These are phyloP conservation scores for Ctenodactylus gundi DNA, from an alignment of 2,113 vertebrate species.

Conservation along the genomic window DNA sequence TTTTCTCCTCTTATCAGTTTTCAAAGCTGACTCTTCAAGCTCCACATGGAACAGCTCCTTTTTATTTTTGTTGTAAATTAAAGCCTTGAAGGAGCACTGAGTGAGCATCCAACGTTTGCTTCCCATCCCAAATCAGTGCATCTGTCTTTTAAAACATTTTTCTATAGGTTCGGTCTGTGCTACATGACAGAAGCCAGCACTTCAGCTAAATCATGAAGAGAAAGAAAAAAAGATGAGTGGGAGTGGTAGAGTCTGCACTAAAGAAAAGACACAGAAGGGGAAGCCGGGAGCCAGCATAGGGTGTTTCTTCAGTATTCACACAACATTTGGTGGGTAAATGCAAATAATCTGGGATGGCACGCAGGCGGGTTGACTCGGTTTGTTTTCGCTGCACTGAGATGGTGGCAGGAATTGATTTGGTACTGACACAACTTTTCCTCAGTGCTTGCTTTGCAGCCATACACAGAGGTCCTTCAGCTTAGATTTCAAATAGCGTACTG, in stretches of 20 bases:
- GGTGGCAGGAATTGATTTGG: neutral
- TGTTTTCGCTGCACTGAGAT: conserved; percentile 31
- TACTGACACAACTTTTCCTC: neutral
- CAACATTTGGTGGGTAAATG: conserved; percentile 23
- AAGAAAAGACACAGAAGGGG: conserved; percentile 16
- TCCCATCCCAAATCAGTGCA: conserved; percentile 67
- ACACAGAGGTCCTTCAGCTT: conserved; percentile 6
- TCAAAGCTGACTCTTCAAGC: conserved; percentile 72
- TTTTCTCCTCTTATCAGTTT: conserved; percentile 77
- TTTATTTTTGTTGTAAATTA: conserved; percentile 78
- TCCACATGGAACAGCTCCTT: conserved; percentile 27
- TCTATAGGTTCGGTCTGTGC: conserved; percentile 68
- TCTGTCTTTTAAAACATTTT: conserved; percentile 77
- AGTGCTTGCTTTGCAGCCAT: neutral
- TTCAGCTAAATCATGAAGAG: conserved; percentile 72
- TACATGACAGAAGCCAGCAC: conserved; percentile 72
- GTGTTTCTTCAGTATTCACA: neutral
- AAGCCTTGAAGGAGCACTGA: conserved; percentile 75
- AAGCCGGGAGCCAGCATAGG: neutral
- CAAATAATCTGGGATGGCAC: neutral
- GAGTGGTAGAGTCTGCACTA: neutral
- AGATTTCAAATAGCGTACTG: conserved; percentile 31
- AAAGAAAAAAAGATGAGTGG: conserved; percentile 48
- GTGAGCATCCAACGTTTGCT: conserved; percentile 63
- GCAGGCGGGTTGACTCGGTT: neutral